Percentiles rank a stretch among this genome's conserved stretches.
phyloP scores from a whole-genome alignment of 2,113 vertebrate genomes.

The Dasyurus viverrinus region DNA sequence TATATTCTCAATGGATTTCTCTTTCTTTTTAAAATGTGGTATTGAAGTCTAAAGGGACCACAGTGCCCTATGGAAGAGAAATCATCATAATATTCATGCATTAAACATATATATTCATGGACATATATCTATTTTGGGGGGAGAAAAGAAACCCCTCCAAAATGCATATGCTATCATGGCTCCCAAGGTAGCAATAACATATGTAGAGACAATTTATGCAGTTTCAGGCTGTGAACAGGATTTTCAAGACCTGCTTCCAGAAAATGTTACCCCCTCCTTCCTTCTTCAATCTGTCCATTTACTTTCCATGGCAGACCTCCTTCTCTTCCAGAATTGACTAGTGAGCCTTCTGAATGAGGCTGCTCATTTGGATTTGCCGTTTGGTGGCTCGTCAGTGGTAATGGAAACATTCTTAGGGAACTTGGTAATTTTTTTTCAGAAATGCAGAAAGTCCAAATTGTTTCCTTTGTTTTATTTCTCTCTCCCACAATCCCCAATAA shows the following conservation, averaged over 20 bases:
- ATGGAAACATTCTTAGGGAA: slow-evolving; percentile 40
- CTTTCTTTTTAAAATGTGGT: slow-evolving; percentile 64
- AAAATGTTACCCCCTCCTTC: slow-evolving; percentile 59
- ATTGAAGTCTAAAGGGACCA: slow-evolving; percentile 70
- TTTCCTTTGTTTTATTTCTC: slow-evolving; percentile 38
- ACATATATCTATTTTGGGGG: slow-evolving; percentile 75
- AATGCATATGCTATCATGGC: slow-evolving; percentile 61
- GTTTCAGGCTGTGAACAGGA: slow-evolving; percentile 68
- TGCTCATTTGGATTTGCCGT: slow-evolving; percentile 61
- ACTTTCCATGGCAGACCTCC: slow-evolving; percentile 41
- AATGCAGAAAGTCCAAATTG: neutral
- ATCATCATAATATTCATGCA: slow-evolving; percentile 78
- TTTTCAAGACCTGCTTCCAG: slow-evolving; percentile 63
- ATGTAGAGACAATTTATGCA: slow-evolving; percentile 68
- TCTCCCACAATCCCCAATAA: neutral
- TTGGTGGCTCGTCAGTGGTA: slow-evolving; percentile 42
- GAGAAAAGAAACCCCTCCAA: slow-evolving; percentile 33
- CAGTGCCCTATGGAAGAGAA: slow-evolving; percentile 70
- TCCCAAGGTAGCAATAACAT: slow-evolving; percentile 66
- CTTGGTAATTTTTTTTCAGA: neutral
- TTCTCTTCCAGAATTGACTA: slow-evolving; percentile 55
- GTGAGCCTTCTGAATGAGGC: slow-evolving; percentile 45
- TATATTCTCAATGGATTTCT: slow-evolving; percentile 63
- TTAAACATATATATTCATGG: slow-evolving; percentile 75
- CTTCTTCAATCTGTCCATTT: slow-evolving; percentile 60